phyloP scores from a whole-genome alignment of 1,140 invertebrate genomes.

The Eulimnadia texana region DNA sequence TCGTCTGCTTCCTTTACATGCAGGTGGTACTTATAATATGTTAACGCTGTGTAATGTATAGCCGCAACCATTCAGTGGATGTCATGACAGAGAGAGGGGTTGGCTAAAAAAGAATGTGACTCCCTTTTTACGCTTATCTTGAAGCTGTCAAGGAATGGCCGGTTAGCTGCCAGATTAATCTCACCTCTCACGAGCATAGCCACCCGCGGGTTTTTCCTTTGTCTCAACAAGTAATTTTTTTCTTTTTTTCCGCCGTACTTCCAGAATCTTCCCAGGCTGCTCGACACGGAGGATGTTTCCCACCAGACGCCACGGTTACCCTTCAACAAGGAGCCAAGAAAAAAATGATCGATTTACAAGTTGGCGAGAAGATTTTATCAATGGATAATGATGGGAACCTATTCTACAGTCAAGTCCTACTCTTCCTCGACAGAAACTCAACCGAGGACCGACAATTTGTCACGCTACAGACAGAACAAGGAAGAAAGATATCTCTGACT shows the following conservation, averaged over 20 bases:
- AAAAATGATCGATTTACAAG: slow-evolving; percentile 42
- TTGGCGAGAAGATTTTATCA: slow-evolving; percentile 72
- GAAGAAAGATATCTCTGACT: slow-evolving; percentile 57
- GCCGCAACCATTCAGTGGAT: not conserved
- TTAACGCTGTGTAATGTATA: not conserved
- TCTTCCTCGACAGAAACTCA: slow-evolving; percentile 70
- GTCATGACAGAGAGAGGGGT: not conserved
- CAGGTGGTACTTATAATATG: not conserved
- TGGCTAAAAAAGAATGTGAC: too few relatives aligned
- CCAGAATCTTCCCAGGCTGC: slow-evolving; percentile 78
- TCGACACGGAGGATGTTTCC: slow-evolving; percentile 68
- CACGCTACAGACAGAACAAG: slow-evolving; percentile 49
- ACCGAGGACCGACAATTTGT: slow-evolving; percentile 51
- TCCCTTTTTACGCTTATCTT: not conserved
- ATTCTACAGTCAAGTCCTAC: slow-evolving; percentile 68
- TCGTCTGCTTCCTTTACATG: not conserved
- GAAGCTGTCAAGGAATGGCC: not conserved
- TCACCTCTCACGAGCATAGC: not conserved
- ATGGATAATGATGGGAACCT: slow-evolving; percentile 45
- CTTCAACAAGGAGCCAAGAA: slow-evolving; percentile 36
- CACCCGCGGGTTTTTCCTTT: not conserved
- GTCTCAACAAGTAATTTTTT: slow-evolving; percentile 2
- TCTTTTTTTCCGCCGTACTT: slow-evolving; percentile 30
- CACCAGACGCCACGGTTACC: slow-evolving; percentile 42
- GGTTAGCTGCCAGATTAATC: not conserved